phyloP scores from a whole-genome alignment of 2,113 vertebrate genomes.

The Onychorhynchus coronatus region DNA sequence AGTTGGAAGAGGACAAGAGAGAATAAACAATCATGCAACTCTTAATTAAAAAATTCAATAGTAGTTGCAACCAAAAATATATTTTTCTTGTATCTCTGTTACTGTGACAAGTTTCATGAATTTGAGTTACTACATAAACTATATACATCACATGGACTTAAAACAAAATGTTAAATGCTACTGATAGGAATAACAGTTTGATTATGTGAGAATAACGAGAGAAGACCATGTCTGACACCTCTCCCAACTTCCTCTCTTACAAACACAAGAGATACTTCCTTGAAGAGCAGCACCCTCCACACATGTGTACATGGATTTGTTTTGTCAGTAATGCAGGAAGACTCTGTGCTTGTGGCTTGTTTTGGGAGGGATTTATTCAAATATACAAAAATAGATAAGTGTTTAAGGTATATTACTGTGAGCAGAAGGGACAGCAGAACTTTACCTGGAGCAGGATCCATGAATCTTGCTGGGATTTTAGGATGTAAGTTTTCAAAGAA shows the following conservation, averaged over 20 bases:
- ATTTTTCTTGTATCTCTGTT: neutral
- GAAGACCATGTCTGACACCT: neutral
- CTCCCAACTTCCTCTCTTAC: neutral
- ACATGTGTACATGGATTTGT: neutral
- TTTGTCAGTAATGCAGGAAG: neutral
- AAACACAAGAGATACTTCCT: neutral
- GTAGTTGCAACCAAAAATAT: neutral
- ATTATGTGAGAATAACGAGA: neutral
- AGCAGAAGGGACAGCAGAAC: neutral
- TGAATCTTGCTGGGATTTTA: neutral
- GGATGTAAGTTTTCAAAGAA: neutral
- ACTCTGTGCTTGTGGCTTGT: neutral
- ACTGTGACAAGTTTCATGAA: neutral
- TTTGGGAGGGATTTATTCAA: neutral
- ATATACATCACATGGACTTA: neutral
- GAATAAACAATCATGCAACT: neutral
- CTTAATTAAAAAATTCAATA: neutral
- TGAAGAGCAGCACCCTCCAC: neutral
- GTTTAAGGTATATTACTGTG: neutral
- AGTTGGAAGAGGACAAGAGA: neutral
- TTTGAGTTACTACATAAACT: fast-evolving
- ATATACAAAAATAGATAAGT: neutral
- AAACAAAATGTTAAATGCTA: neutral
- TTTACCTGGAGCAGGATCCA: neutral
- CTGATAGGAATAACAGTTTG: neutral